These are phyloP conservation scores for Murina feae DNA, from an alignment of 2,113 vertebrate species.

Conservation along the genomic window DNA sequence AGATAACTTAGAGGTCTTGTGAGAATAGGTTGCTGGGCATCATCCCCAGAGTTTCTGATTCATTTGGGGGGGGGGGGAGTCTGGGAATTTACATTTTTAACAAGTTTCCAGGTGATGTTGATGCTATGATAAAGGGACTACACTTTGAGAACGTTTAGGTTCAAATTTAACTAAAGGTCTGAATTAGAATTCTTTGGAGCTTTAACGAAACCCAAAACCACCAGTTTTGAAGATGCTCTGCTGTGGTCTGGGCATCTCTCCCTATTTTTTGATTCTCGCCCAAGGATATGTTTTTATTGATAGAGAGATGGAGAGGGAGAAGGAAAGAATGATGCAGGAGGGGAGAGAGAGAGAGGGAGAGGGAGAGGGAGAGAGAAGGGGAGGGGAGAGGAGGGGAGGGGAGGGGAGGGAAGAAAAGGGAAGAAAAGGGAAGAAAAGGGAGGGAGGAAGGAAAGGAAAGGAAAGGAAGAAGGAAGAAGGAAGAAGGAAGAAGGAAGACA, in stretches of 20 bases:
- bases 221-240: neutral
- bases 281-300: too few species aligned
- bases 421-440: too few species aligned
- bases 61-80: neutral
- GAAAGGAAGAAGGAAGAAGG: too few species aligned
- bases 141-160: neutral
- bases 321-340: too few species aligned
- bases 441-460: too few species aligned
- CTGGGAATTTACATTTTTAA: neutral
- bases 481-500: too few species aligned
- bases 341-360: neutral
- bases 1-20: neutral
- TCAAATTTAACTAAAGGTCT: neutral
- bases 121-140: neutral
- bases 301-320: too few species aligned
- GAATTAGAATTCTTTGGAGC: neutral
- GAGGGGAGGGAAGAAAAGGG: too few species aligned
- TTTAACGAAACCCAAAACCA: neutral
- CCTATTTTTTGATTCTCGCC: too few species aligned
- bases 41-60: neutral
- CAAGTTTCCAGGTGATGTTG: neutral
- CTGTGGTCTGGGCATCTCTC: neutral
- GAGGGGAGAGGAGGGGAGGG: too few species aligned
- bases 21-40: neutral
- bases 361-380: too few species aligned